Percentiles rank a stretch among this genome's conserved stretches.
Evolutionary conservation across 2,888 invertebrate species (phyloP).

Genomic region (Eupelmus urozonus): DNA sequence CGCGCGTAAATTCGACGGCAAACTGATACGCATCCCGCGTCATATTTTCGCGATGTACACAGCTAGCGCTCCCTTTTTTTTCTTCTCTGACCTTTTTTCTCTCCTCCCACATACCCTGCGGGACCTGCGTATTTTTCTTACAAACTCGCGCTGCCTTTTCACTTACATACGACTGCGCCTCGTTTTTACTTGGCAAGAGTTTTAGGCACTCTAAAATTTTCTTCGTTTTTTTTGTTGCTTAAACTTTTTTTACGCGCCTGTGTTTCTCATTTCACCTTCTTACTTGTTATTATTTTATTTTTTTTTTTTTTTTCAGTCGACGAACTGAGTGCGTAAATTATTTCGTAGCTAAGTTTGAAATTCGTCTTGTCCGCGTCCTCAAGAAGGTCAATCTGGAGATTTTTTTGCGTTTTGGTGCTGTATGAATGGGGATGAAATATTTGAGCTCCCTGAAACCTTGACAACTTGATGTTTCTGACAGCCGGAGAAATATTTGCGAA

Average conservation of each 20-base stretch:
- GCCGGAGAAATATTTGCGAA: too few relatives aligned
- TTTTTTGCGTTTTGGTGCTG: too few relatives aligned
- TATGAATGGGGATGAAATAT: neutral
- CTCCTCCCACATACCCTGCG: neutral
- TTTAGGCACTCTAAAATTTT: too few relatives aligned
- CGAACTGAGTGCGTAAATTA: too few relatives aligned
- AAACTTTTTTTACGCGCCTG: neutral
- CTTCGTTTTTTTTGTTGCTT: neutral
- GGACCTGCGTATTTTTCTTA: neutral
- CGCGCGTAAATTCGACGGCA: slow-evolving; percentile 6
- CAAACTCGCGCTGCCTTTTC: neutral
- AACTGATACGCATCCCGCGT: slow-evolving; percentile 18
- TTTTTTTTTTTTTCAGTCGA: neutral
- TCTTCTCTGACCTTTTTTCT: neutral
- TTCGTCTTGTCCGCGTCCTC: too few relatives aligned
- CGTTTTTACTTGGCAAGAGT: slow-evolving; percentile 1
- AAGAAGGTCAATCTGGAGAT: too few relatives aligned
- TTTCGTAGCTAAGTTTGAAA: too few relatives aligned
- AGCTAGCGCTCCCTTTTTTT: neutral
- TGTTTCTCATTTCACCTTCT: neutral
- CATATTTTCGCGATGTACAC: slow-evolving; percentile 35
- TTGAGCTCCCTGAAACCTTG: slow-evolving; percentile 1
- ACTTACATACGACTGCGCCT: neutral
- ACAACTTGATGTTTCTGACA: slow-evolving; percentile 1
- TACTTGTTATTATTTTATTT: neutral